Evolutionary conservation across 2,888 invertebrate species (phyloP), one percentile per base, ranked within the genome.

Genomic region (Suillia variegata): DNA sequence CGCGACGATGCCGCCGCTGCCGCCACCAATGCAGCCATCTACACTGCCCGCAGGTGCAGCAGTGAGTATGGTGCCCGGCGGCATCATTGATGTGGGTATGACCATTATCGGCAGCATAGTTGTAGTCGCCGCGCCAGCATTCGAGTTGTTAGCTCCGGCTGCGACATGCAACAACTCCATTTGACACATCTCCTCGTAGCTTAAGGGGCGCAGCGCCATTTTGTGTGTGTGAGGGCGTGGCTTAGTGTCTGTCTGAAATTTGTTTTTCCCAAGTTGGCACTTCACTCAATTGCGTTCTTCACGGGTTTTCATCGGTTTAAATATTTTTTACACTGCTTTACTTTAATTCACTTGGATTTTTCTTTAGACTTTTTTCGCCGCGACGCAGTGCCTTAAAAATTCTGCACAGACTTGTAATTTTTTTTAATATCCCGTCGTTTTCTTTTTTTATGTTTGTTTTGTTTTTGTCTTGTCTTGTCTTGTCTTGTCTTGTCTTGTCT

Each of bases 91-190:
- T 50, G 82, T 76, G 49, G 81, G 80, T 67, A 82, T 80, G 53
- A 81, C 75, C 80, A 81, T 79, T 42, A 81, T 79, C 54, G 80
- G 80, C 65, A 80, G 62, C 77, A 81, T 78, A 38, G 79, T 69
- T 34, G 76, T 62, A 31, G 74, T 68, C 15, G 67, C 59, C 6
- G 71, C 54, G 38, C 20, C 18, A 59, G 54, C 20, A 53, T 18
- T 38, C 49, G 22, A 34, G 66, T 59, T 45, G 68, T 57, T 48
- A 59, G 50, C 1, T 21, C 54, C 45, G 33, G 54, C 61, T 6
- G 56, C 59, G 1, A 66, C 57, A 63, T 78, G 77, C 61, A 81
- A 59, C 69, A 81, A 59, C 62, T 81, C 80, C 72, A 81, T 76
- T 73, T 80, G 79, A 66, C 78, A 80, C 69, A 81, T 68, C 65